Conservation (phyloP, 2,888 invertebrate genomes). For the Anodontia alba region DNA sequence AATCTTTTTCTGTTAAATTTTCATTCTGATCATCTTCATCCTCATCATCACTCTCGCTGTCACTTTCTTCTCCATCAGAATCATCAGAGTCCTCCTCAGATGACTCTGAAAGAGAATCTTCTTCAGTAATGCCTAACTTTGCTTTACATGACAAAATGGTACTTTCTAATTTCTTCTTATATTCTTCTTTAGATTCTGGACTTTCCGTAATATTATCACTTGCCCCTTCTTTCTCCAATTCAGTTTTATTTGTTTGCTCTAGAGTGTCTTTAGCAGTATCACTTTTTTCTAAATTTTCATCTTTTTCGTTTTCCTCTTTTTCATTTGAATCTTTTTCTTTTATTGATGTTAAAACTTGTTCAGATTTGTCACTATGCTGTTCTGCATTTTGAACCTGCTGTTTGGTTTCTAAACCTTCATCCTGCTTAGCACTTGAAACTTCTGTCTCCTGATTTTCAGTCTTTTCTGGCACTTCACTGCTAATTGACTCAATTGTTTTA, state of each 20-base stretch:
- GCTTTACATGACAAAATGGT: constrained; percentile 43
- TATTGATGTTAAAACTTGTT: not conserved
- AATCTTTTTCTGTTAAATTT: constrained; percentile 1
- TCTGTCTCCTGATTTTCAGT: not conserved
- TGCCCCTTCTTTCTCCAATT: not conserved
- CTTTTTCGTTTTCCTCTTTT: not conserved
- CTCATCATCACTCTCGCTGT: constrained; percentile 16
- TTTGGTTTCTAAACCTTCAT: not conserved
- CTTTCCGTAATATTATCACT: not conserved
- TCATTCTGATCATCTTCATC: constrained; percentile 3
- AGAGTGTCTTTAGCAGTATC: not conserved
- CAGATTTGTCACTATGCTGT: not conserved
- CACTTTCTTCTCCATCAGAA: constrained; percentile 19
- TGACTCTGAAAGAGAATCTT: not conserved
- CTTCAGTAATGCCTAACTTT: constrained; percentile 31
- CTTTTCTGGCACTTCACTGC: not conserved
- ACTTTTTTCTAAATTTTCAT: not conserved
- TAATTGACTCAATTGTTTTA: not conserved
- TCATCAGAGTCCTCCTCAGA: constrained; percentile 27
- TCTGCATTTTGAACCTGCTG: not conserved
- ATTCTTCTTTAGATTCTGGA: constrained; percentile 27
- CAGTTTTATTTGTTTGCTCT: not conserved
- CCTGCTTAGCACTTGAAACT: not conserved
- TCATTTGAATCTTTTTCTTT: not conserved
- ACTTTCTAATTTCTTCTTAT: constrained; percentile 39